Conservation (phyloP, 2,797 vertebrate species). For the Rousettus madagascariensis region DNA sequence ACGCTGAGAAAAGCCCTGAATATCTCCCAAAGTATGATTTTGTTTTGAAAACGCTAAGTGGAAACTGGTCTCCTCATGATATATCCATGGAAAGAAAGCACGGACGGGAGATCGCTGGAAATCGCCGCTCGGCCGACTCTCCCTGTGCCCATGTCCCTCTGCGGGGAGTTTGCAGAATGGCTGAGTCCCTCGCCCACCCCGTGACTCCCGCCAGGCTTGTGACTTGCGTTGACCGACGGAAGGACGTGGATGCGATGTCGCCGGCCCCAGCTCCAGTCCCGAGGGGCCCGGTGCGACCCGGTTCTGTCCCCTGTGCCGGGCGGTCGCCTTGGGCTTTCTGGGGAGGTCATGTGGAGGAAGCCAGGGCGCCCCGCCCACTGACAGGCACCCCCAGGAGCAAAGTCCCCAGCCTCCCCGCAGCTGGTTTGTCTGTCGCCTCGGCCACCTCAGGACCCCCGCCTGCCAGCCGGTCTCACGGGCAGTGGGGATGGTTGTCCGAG, state of each 20-base stretch:
- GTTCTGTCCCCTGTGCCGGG: not conserved
- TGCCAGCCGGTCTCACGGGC: accelerated
- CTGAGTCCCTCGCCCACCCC: not conserved
- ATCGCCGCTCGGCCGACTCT: too few relatives aligned
- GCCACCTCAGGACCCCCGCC: not conserved
- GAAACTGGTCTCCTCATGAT: not conserved
- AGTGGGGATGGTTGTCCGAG: not conserved
- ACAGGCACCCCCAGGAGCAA: not conserved
- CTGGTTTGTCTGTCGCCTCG: too few relatives aligned
- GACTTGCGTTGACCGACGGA: not conserved
- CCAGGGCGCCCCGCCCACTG: not conserved
- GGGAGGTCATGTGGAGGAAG: not conserved
- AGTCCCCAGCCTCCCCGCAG: not conserved
- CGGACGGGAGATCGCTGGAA: not conserved
- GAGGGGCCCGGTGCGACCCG: not conserved
- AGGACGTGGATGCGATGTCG: not conserved
- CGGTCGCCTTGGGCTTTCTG: not conserved
- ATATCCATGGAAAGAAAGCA: not conserved
- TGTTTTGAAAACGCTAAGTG: constrained; percentile 34
- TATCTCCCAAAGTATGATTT: not conserved
- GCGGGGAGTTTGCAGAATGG: not conserved
- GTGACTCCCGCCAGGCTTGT: not conserved
- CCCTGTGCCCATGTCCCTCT: not conserved
- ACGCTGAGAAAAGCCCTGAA: not conserved
- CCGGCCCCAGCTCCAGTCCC: not conserved